Evolutionary conservation across 2,113 vertebrate genomes (phyloP), one percentile per base, ranked within the genome.

Genomic region (Sigmodon hispidus): DNA sequence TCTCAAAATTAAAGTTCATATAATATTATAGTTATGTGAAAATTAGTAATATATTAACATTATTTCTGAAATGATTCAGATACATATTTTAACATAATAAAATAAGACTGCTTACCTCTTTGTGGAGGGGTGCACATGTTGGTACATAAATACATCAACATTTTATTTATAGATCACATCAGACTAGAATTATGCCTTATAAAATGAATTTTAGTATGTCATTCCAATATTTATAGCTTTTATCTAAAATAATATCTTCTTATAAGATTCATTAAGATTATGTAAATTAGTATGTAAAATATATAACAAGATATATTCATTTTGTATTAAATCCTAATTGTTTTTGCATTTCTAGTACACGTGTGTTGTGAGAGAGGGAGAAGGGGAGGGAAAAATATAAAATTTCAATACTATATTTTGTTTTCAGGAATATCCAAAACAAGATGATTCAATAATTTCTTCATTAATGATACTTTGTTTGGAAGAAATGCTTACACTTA

Each of bases 371-470:
- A n/a, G n/a, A n/a, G n/a, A n/a, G n/a, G n/a, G n/a, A n/a, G n/a
- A n/a, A n/a, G n/a, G n/a, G n/a, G n/a, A n/a, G n/a, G n/a, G n/a
- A n/a, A n/a, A n/a, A n/a, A n/a, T n/a, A n/a, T n/a, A 22, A 75
- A 89, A 92, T 55, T 67, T 87, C 70, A 13, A 69, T 83, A 69
- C 5, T 40, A 0, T 31, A 61, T 50, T 61, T 67, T 63, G 26
- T 31, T 89, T 94, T 34, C 4, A 29, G 95, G 0, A 1, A 1
- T 5, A 59, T 76, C 22, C 1, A n/a, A n/a, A n/a, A n/a, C n/a
- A n/a, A n/a, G n/a, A n/a, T n/a, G n/a, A n/a, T n/a, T n/a, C n/a
- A 76, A 50, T 57, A 43, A 72, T 89, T 88, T 95, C 9, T 61
- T 7, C 55, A 34, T n/a, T 59, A 91, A 63, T 70, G 6, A 15